phyloP scores from a whole-genome alignment of 1,140 invertebrate species.

The Hydropsyche tenuis region DNA sequence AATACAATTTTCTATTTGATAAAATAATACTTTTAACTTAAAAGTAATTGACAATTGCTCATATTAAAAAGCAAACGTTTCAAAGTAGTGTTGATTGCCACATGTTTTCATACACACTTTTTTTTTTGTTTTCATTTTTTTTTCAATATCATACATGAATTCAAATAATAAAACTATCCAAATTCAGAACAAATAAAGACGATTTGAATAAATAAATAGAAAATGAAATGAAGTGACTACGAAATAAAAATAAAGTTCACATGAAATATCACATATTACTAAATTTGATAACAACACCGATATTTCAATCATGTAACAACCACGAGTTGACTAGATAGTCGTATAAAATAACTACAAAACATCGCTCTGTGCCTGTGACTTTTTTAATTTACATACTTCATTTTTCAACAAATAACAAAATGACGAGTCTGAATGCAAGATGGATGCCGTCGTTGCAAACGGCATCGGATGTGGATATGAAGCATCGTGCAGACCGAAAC shows the following conservation, averaged over 20 bases:
- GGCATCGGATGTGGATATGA: not conserved
- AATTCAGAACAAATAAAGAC: not conserved
- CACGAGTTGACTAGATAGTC: slow-evolving; percentile 12
- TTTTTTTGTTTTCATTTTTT: no score
- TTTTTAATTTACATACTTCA: not conserved
- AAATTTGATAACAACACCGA: not conserved
- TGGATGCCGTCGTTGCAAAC: slow-evolving; percentile 5
- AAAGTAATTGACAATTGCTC: no score
- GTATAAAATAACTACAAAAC: not conserved
- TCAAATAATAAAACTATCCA: slow-evolving; percentile 9
- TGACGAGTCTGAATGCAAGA: slow-evolving; percentile 8
- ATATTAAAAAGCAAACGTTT: no score
- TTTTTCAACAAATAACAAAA: not conserved
- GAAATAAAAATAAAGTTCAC: not conserved
- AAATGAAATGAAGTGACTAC: not conserved
- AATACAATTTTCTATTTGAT: no score
- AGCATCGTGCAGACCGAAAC: no score
- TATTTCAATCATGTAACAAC: slow-evolving; percentile 1
- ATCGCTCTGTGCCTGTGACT: not conserved
- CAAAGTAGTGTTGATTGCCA: no score
- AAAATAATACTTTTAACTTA: no score
- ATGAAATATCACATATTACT: not conserved
- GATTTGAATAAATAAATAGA: not conserved
- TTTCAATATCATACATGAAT: not conserved
- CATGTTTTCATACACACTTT: no score